These are phyloP conservation scores for Thera britannica DNA, from an alignment of 2,888 invertebrate genomes.

Conservation along the genomic window DNA sequence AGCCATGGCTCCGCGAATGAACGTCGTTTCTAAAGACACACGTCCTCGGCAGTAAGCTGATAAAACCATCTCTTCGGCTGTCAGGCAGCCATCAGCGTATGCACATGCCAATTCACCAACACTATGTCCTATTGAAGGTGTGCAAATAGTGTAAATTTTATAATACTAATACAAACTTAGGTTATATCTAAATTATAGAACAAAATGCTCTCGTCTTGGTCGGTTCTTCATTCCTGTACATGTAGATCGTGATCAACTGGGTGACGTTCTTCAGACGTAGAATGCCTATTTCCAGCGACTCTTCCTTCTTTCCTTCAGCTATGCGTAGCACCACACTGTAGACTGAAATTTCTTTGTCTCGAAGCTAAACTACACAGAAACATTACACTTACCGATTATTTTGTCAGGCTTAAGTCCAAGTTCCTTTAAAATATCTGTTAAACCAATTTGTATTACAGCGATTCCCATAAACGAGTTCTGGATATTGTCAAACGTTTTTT, in stretches of 20 bases:
- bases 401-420: slow-evolving; percentile 88
- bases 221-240: no score
- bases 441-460: slow-evolving; percentile 87
- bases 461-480: slow-evolving; percentile 90
- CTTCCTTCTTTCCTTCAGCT: no score
- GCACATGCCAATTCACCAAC: slow-evolving; percentile 96
- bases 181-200: no score
- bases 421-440: slow-evolving; percentile 69
- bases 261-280: no score
- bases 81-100: slow-evolving; percentile 94
- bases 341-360: no score
- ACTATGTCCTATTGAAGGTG: slow-evolving; percentile 52
- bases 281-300: no score
- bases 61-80: slow-evolving; percentile 91
- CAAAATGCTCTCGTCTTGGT: no score
- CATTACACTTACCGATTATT: slow-evolving; percentile 86
- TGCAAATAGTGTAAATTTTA: not conserved
- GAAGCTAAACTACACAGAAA: no score
- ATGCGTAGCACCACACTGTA: no score
- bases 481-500: slow-evolving; percentile 83
- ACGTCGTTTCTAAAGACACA: slow-evolving; percentile 86
- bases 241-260: no score
- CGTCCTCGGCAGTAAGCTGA: slow-evolving; percentile 91
- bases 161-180: no score
- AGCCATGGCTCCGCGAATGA: slow-evolving; percentile 92